A percentile compares a stretch with the other conserved stretches of the same genome.
phyloP scores from a whole-genome alignment of 2,797 vertebrate genomes.

The Chanos chanos region DNA sequence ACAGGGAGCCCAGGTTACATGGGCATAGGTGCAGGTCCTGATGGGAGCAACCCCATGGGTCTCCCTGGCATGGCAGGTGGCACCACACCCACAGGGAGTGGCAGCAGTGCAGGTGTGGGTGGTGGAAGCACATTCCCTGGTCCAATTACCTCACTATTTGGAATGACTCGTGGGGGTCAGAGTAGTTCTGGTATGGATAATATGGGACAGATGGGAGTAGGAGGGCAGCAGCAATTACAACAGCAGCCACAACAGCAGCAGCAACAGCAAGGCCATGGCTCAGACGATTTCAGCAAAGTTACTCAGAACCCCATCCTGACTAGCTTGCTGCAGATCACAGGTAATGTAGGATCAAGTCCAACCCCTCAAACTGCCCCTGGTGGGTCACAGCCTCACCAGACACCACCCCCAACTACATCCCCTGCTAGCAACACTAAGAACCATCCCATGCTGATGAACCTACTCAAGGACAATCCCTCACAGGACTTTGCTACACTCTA shows the following conservation, averaged over 20 bases:
- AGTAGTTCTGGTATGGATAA: constrained; percentile 66
- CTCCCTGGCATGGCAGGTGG: constrained; percentile 76
- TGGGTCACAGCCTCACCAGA: constrained; percentile 87
- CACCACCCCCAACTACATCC: constrained; percentile 92
- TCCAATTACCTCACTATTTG: constrained; percentile 85
- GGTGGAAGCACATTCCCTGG: constrained; percentile 76
- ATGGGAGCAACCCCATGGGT: constrained; percentile 80
- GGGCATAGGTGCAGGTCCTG: constrained; percentile 79
- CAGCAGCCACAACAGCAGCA: constrained; percentile 52
- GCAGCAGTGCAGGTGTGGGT: constrained; percentile 41
- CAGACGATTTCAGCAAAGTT: constrained; percentile 97
- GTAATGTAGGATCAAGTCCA: constrained; percentile 91
- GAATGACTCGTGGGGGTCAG: constrained; percentile 80
- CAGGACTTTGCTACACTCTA: constrained; percentile 94
- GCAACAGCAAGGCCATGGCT: constrained; percentile 63
- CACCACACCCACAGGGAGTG: constrained; percentile 80
- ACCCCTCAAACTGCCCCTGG: constrained; percentile 79
- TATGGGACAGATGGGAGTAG: constrained; percentile 53
- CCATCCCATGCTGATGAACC: constrained; percentile 98
- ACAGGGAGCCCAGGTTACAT: constrained; percentile 91
- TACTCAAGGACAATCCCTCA: constrained; percentile 95
- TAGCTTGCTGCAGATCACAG: constrained; percentile 94
- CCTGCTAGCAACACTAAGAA: constrained; percentile 99
- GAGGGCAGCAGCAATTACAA: constrained; percentile 64
- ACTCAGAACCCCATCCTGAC: constrained; percentile 98